phyloP scores from a whole-genome alignment of 2,888 invertebrate genomes.

The Cheilosia pagana region DNA sequence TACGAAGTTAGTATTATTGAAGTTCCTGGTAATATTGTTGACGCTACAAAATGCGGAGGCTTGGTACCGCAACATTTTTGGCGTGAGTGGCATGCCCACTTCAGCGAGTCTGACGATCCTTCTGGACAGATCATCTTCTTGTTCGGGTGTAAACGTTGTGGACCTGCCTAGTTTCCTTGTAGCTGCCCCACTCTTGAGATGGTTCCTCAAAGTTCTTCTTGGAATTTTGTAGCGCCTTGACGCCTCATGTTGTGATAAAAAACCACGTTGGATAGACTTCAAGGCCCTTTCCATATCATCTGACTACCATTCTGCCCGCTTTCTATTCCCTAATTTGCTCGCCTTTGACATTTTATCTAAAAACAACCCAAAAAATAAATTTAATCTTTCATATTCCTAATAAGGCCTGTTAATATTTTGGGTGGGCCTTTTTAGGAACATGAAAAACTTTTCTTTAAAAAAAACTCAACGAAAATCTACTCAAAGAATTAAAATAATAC shows the following conservation, averaged over 20 bases:
- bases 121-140: slow-evolving; percentile 20
- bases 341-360: slow-evolving; percentile 1
- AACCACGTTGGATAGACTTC: slow-evolving; percentile 5
- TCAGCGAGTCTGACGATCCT: slow-evolving; percentile 16
- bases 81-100: slow-evolving; percentile 22
- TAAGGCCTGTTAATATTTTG: slow-evolving; percentile 21
- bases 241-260: slow-evolving; percentile 23
- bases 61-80: slow-evolving; percentile 22
- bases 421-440: slow-evolving; percentile 31
- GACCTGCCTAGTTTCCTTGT: slow-evolving; percentile 38
- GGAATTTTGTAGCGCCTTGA: slow-evolving; percentile 36
- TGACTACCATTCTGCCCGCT: slow-evolving; percentile 6
- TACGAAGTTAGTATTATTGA: slow-evolving; percentile 16
- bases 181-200: slow-evolving; percentile 26
- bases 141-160: slow-evolving; percentile 25
- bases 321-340: too few relatives aligned
- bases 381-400: slow-evolving; percentile 27
- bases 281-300: slow-evolving; percentile 15
- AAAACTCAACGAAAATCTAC: slow-evolving; percentile 6
- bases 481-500: slow-evolving; percentile 8
- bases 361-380: slow-evolving; percentile 19
- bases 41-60: slow-evolving; percentile 14
- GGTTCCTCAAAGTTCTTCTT: slow-evolving; percentile 30
- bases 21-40: slow-evolving; percentile 16
- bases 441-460: slow-evolving; percentile 13